Conservation (phyloP, 2,797 vertebrate species). For the Distichodus sexfasciatus region DNA sequence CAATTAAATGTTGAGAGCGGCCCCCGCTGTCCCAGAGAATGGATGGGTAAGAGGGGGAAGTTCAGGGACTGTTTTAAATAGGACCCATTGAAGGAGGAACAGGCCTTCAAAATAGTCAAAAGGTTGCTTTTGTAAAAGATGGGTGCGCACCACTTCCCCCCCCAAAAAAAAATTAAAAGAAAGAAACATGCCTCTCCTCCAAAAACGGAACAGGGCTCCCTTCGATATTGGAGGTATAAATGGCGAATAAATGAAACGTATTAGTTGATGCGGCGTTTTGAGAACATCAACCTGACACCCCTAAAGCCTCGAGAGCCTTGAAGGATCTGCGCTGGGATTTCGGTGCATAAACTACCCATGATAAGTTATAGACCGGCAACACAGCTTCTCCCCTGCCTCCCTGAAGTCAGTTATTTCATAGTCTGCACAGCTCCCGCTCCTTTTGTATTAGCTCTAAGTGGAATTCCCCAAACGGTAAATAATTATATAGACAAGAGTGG, state of each 20-base stretch:
- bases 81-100: constrained; percentile 20
- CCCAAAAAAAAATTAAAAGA: too few species aligned
- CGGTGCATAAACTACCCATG: neutral
- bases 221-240: neutral
- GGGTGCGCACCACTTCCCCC: constrained; percentile 22
- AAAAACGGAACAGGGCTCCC: neutral
- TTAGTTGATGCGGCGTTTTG: constrained; percentile 25
- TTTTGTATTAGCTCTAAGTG: constrained; percentile 34
- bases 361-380: constrained; percentile 32
- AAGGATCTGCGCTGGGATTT: constrained; percentile 3
- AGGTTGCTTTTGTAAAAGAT: constrained; percentile 46
- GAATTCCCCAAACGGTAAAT: constrained; percentile 44
- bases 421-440: neutral
- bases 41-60: constrained; percentile 25
- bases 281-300: constrained; percentile 20
- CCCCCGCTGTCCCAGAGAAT: constrained; percentile 21
- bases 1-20: constrained; percentile 34
- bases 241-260: constrained; percentile 19
- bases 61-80: constrained; percentile 39
- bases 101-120: constrained; percentile 42
- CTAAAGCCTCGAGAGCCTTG: constrained; percentile 15
- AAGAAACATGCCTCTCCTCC: constrained; percentile 1
- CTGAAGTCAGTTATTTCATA: constrained; percentile 16
- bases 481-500: constrained; percentile 56
- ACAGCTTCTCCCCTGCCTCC: neutral